Evolutionary conservation across 2,888 invertebrate genomes (phyloP), one percentile per base, ranked within the genome.

Genomic region (Cerceris ruficornis): DNA sequence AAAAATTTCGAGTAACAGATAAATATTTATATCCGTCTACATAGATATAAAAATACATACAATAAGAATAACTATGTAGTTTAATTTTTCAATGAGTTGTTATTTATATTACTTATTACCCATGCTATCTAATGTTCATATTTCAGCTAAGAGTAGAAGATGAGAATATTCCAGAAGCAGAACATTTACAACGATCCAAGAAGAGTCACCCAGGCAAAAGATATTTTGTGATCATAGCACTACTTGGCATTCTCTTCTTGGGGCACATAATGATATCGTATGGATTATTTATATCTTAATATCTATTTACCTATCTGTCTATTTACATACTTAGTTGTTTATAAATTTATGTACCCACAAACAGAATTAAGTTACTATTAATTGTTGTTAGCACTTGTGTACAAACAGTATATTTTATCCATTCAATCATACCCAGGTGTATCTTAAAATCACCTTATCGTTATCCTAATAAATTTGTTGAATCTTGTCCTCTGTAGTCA

Each of bases 241-340:
- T 90, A 0, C 61, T 90, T 43, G 86, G 87, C 43, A 43, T 83
- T 28, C 77, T 91, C 42, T 86, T 91, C 54, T 59, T 91, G 43
- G 88, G 89, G 55, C 91, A 92, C 52, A 69, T 92, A n/a, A 90
- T 87, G 0, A 88, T 92, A 83, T 87, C 87, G 0, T 90, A 87
- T 61, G 91, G 89, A 65, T 65, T 80, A 52, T 76, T 49, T 14
- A 42, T 57, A n/a, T 57, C 7, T 42, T 49, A 13, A n/a, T 43
- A 9, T 52, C 41, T 15, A 8, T 14, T 59, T 15, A 50, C 15
- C 13, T 41, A 15, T 41, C n/a, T 9, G 7, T 57, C 0, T 46
- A 17, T 46, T 43, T 46, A 4, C 28, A 28, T 28, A 28, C 28
- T 28, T 28, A 28, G 28, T 28, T 28, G 1, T 17, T 42, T 59